Percentiles rank a stretch among this genome's conserved stretches.
Evolutionary conservation across 2,888 invertebrate genomes (phyloP).

Genomic region (Norana najaformis): DNA sequence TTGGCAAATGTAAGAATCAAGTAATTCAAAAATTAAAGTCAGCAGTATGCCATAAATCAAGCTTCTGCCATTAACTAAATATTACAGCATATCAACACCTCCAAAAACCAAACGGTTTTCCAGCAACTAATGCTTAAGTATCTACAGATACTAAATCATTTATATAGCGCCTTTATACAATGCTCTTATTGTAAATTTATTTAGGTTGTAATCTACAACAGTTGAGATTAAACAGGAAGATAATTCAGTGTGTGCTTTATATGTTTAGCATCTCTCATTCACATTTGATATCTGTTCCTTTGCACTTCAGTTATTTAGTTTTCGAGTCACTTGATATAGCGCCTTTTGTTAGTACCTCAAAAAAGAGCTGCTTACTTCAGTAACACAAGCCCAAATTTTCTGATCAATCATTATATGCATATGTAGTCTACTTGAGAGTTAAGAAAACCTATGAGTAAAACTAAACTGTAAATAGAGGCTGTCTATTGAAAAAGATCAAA

Average conservation of each 20-base stretch:
- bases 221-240: background rate
- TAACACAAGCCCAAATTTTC: too few species aligned
- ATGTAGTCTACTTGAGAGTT: background rate
- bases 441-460: background rate
- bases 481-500: background rate
- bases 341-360: too few species aligned
- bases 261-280: conserved; percentile 4
- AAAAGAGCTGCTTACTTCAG: too few species aligned
- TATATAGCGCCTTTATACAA: background rate
- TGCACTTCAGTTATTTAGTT: too few species aligned
- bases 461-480: background rate
- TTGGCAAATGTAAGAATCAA: too few species aligned
- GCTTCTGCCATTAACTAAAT: too few species aligned
- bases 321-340: too few species aligned
- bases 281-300: background rate
- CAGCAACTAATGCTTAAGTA: too few species aligned
- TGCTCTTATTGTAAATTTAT: background rate
- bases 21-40: too few species aligned
- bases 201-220: background rate
- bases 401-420: background rate
- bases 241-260: background rate
- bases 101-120: too few species aligned
- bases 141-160: background rate
- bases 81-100: too few species aligned
- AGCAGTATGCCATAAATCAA: too few species aligned